These are phyloP conservation scores for Drosophila bocqueti DNA, from an alignment of 1,140 invertebrate species.

Conservation along the genomic window DNA sequence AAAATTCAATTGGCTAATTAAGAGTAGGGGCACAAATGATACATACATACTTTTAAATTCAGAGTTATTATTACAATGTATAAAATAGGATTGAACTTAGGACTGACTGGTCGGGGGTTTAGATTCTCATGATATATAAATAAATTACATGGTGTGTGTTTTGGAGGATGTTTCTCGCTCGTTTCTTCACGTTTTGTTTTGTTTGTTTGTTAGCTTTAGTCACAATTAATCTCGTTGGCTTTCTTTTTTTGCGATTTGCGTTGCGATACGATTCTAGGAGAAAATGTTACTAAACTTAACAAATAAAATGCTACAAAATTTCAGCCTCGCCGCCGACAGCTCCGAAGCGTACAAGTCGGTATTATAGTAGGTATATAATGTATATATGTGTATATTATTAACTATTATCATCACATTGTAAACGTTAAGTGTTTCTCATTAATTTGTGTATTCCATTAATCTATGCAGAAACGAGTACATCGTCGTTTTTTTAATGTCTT, in stretches of 20 bases:
- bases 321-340: conserved; percentile 71
- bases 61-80: conserved; percentile 34
- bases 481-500: conserved; percentile 70
- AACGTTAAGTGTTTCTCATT: conserved; percentile 74
- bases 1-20: conserved; percentile 77
- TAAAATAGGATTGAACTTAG: conserved; percentile 43
- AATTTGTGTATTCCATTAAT: conserved; percentile 66
- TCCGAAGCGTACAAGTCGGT: conserved; percentile 67
- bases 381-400: conserved; percentile 72
- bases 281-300: conserved; percentile 79
- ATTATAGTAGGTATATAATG: conserved; percentile 54
- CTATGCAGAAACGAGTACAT: conserved; percentile 78
- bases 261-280: conserved; percentile 63
- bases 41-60: conserved; percentile 51
- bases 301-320: conserved; percentile 81
- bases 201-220: conserved; percentile 59
- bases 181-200: conserved; percentile 6
- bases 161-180: conserved; percentile 14
- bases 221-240: conserved; percentile 81
- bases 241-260: conserved; percentile 24
- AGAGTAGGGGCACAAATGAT: conserved; percentile 51
- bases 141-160: conserved; percentile 50
- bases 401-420: conserved; percentile 83
- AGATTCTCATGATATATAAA: conserved; percentile 47
- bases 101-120: conserved; percentile 19